phyloP scores from a whole-genome alignment of 2,888 invertebrate species.

The Lottia scabra region DNA sequence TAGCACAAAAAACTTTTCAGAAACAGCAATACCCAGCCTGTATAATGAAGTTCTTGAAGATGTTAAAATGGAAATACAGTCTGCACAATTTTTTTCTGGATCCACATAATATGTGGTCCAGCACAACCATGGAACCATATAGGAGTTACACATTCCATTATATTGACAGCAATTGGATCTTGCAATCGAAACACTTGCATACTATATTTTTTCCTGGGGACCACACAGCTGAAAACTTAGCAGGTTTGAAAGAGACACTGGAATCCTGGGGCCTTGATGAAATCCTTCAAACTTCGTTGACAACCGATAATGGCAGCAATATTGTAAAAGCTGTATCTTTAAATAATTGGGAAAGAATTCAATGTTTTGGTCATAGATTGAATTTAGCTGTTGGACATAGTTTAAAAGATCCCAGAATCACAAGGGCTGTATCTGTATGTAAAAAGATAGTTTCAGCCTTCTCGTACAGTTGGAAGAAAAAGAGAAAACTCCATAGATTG shows the following conservation, averaged over 20 bases:
- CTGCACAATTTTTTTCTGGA: not conserved
- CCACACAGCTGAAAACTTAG: not conserved
- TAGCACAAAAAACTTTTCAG: not conserved
- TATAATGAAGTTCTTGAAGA: not conserved
- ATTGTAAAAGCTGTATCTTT: too few species aligned
- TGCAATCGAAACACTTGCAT: not conserved
- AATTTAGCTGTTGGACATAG: too few species aligned
- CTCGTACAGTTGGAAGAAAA: not conserved
- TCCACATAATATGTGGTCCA: not conserved
- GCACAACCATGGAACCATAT: not conserved
- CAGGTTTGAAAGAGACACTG: not conserved
- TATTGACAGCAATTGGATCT: not conserved
- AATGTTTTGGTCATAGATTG: too few species aligned
- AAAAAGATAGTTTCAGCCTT: not conserved
- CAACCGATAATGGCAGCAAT: too few species aligned
- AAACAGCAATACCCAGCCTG: not conserved
- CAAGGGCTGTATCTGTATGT: not conserved
- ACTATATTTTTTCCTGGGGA: not conserved
- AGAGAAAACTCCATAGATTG: not conserved
- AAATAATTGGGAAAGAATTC: too few species aligned
- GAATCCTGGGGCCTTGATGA: too few species aligned
- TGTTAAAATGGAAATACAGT: not conserved
- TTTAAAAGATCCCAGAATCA: not conserved
- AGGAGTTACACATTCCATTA: not conserved
- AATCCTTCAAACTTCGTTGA: too few species aligned